Evolutionary conservation across 2,797 vertebrate species (phyloP), one percentile per base, ranked within the genome.

Genomic region (Nyctalus aviator): DNA sequence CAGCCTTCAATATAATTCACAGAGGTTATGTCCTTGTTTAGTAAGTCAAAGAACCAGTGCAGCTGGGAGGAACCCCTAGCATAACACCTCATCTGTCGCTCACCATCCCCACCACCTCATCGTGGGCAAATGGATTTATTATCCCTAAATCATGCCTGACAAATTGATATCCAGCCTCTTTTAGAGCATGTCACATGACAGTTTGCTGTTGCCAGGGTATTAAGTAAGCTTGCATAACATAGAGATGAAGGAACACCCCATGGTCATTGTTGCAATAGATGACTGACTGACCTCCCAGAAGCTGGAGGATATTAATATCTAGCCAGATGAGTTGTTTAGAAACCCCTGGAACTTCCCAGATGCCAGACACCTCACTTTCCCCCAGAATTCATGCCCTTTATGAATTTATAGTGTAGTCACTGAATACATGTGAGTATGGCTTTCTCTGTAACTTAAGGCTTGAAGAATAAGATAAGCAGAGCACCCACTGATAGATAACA

Each of bases 141-240:
- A 95, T 95, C 88, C 35, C 59, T 95, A 91, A 96, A 94, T 92
- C 96, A 92, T 94, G 77, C 94, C 85, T 96, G 93, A 90, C 82
- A 92, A 94, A 95, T 83, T 91, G 93, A 84, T 94, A 91, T 41
- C 89, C 83, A 79, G 86, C 87, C 79, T 90, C 73, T 93, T 89
- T 57, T 94, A 69, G 23, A 89, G 89, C 55, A 83, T 9, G 44
- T 88, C 95, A 96, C 81, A 57, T 62, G 57, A 78, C 76, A 78
- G 66, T 82, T 87, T 94, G 57, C 68, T 86, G 8, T 87, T 62
- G 23, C 57, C 75, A 94, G 62, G 76, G 20, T 84, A 82, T 91
- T 82, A 75, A 78, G 69, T 77, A 86, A 66, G 59, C 6, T 55
- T 88, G 41, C 73, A 77, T 84, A 89, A 89, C 89, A 82, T 46